Conservation (phyloP, 2,797 vertebrate species). For the Neosilurus hyrtlii region DNA sequence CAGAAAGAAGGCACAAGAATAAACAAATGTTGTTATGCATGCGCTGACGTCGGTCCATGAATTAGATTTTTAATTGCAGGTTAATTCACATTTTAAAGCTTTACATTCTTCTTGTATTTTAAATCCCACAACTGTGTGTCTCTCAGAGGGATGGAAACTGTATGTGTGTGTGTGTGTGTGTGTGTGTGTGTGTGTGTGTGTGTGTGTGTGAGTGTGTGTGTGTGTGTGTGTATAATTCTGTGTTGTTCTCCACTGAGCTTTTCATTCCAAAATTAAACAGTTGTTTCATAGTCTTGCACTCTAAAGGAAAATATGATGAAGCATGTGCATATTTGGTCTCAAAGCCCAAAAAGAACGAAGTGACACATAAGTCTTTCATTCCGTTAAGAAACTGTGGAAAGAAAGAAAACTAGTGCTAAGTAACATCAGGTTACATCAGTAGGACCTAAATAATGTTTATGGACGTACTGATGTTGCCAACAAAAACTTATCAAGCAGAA, state of each 20-base stretch:
- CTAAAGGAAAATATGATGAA: constrained; percentile 32
- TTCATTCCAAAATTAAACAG: background rate
- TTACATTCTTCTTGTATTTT: background rate
- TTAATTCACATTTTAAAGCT: background rate
- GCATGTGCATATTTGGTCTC: background rate
- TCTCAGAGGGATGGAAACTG: constrained; percentile 48
- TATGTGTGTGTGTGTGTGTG: constrained; percentile 4
- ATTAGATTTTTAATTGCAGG: background rate
- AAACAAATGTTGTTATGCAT: background rate
- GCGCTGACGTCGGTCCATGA: background rate
- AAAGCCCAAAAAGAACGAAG: background rate
- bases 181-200: too few species aligned
- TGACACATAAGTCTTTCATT: background rate
- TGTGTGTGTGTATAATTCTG: background rate
- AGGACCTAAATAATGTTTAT: background rate
- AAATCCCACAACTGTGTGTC: constrained; percentile 10
- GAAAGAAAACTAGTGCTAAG: background rate
- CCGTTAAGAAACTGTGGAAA: background rate
- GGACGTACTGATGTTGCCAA: background rate
- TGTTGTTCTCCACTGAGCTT: background rate
- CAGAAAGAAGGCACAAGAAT: background rate
- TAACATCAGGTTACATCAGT: background rate
- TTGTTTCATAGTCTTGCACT: background rate
- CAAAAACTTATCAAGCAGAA: background rate
- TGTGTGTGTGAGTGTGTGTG: too few species aligned